phyloP scores from a whole-genome alignment of 2,888 invertebrate genomes.

The Dasypogon diadema region DNA sequence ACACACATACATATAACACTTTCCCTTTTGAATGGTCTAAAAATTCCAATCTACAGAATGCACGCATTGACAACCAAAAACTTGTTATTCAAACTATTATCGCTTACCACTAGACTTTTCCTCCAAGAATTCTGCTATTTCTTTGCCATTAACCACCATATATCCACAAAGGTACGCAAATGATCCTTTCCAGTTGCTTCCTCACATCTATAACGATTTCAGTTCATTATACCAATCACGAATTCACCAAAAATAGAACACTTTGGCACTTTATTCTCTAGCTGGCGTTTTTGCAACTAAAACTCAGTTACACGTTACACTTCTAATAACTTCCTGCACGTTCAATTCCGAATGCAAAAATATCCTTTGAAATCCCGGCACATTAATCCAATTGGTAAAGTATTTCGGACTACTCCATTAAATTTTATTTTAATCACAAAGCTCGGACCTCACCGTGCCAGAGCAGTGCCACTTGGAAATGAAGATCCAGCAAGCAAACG shows the following conservation, averaged over 20 bases:
- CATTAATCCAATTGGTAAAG: not conserved
- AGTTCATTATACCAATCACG: conserved; percentile 4
- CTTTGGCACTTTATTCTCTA: conserved; percentile 36
- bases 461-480: conserved; percentile 23
- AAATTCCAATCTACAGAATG: conserved; percentile 35
- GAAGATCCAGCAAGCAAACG: not conserved
- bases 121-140: not conserved
- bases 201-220: not conserved
- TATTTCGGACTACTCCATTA: conserved; percentile 22
- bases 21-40: conserved; percentile 42
- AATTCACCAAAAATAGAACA: conserved; percentile 44
- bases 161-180: not conserved
- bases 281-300: conserved; percentile 19
- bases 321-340: not conserved
- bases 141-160: not conserved
- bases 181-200: conserved; percentile 1
- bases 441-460: conserved; percentile 6
- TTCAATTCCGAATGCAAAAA: not conserved
- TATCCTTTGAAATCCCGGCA: not conserved
- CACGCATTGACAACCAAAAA: conserved; percentile 29
- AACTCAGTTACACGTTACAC: conserved; percentile 6
- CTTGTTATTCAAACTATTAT: conserved; percentile 37
- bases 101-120: not conserved
- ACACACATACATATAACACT: conserved; percentile 27
- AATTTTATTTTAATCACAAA: conserved; percentile 21